Evolutionary conservation across 1,140 invertebrate species (phyloP).

Genomic region (Probaryconus sp.): DNA sequence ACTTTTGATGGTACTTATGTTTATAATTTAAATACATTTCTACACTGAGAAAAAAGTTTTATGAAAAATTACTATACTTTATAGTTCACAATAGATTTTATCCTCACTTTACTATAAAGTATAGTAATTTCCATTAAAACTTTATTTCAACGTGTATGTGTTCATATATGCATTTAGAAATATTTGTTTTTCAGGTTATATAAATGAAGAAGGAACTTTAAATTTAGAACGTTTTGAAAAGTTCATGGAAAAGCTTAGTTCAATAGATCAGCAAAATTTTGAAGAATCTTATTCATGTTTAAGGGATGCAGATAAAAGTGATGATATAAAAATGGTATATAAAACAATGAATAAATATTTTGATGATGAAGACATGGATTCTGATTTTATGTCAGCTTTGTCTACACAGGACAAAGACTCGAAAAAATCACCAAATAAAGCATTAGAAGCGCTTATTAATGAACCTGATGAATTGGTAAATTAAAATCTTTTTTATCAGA

Average conservation of each 20-base stretch:
- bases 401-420: slow-evolving; percentile 34
- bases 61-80: no score
- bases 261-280: slow-evolving; percentile 91
- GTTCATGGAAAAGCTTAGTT: slow-evolving; percentile 87
- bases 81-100: background rate
- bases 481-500: background rate
- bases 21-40: no score
- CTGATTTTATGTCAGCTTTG: no score
- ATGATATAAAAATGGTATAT: no score
- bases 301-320: no score
- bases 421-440: slow-evolving; percentile 72
- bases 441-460: slow-evolving; percentile 81
- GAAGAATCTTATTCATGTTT: slow-evolving; percentile 90
- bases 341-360: no score
- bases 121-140: no score
- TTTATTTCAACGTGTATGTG: background rate
- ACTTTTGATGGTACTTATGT: slow-evolving; percentile 86
- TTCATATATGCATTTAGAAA: background rate
- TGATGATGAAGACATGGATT: slow-evolving; percentile 74
- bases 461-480: slow-evolving; percentile 81
- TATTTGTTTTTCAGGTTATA: slow-evolving; percentile 84
- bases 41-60: no score
- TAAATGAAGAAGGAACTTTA: slow-evolving; percentile 93
- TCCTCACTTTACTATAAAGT: no score
- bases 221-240: slow-evolving; percentile 92